phyloP scores from a whole-genome alignment of 2,888 invertebrate genomes.

The Resseliella maxima region DNA sequence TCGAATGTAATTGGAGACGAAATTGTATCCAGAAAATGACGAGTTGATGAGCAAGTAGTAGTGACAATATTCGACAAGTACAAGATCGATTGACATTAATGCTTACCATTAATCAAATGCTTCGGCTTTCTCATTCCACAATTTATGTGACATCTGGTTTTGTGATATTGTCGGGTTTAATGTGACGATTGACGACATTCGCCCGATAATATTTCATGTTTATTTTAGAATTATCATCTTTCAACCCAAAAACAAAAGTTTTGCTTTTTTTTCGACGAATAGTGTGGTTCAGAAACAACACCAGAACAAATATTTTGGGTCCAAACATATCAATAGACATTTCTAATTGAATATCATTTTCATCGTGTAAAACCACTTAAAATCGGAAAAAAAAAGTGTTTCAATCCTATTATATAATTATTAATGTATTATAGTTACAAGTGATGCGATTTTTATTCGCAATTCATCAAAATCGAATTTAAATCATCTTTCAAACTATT shows the following conservation, averaged over 20 bases:
- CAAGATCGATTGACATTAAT: background rate
- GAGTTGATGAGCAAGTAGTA: background rate
- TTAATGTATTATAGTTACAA: background rate
- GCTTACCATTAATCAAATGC: background rate
- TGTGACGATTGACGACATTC: background rate
- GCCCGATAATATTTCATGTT: background rate
- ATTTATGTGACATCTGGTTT: background rate
- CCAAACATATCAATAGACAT: conserved; percentile 17
- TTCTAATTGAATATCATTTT: background rate
- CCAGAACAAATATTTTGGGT: no score
- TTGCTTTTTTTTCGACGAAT: background rate
- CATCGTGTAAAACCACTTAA: background rate
- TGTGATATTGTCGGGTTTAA: background rate
- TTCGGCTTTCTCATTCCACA: background rate
- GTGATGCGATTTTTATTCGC: background rate
- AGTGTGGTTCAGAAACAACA: background rate
- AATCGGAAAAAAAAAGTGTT: background rate
- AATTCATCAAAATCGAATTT: background rate
- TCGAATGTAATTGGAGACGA: background rate
- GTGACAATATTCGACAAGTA: background rate
- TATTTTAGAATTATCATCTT: background rate
- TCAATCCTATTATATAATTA: no score
- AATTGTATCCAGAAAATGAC: background rate
- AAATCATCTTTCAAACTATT: background rate
- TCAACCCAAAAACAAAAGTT: background rate